A percentile compares a stretch with the other conserved stretches of the same genome.
These are phyloP conservation scores for Genyomyrus donnyi DNA, from an alignment of 2,113 vertebrate species.

Conservation along the genomic window DNA sequence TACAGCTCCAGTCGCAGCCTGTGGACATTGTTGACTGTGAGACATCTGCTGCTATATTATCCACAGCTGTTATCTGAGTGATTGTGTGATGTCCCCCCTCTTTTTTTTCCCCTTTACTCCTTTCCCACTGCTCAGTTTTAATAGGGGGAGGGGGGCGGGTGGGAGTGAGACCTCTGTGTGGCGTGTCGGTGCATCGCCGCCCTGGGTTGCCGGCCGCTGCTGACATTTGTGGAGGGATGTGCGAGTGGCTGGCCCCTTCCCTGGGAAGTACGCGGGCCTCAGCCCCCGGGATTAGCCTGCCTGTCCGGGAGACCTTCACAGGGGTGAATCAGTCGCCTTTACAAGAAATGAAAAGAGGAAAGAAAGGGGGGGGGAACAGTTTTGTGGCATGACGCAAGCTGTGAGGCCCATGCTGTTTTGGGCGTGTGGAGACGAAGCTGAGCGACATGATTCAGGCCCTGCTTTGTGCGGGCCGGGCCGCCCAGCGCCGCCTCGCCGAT, in stretches of 20 bases:
- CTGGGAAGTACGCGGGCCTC: slow-evolving; percentile 54
- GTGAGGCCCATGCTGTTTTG: slow-evolving; percentile 23
- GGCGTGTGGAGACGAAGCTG: not conserved
- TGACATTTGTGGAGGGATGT: slow-evolving; percentile 40
- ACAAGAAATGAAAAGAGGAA: slow-evolving; percentile 27
- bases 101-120: not conserved
- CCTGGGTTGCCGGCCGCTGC: slow-evolving; percentile 23
- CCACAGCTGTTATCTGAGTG: slow-evolving; percentile 73
- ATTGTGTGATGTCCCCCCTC: slow-evolving; percentile 58
- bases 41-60: slow-evolving; percentile 73
- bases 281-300: slow-evolving; percentile 57
- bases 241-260: slow-evolving; percentile 18
- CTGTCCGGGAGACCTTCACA: slow-evolving; percentile 55
- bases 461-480: not conserved
- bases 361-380: slow-evolving; percentile 25
- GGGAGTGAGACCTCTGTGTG: not conserved
- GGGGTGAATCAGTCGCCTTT: slow-evolving; percentile 54
- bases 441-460: not conserved
- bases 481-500: not conserved
- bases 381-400: slow-evolving; percentile 32
- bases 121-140: slow-evolving; percentile 34
- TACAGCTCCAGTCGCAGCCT: slow-evolving; percentile 34
- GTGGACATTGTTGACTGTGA: slow-evolving; percentile 68
- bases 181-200: slow-evolving; percentile 10
- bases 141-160: not conserved